Base-by-base conservation (phyloP, 2,113 vertebrate species). In the Centropristis striata region DNA sequence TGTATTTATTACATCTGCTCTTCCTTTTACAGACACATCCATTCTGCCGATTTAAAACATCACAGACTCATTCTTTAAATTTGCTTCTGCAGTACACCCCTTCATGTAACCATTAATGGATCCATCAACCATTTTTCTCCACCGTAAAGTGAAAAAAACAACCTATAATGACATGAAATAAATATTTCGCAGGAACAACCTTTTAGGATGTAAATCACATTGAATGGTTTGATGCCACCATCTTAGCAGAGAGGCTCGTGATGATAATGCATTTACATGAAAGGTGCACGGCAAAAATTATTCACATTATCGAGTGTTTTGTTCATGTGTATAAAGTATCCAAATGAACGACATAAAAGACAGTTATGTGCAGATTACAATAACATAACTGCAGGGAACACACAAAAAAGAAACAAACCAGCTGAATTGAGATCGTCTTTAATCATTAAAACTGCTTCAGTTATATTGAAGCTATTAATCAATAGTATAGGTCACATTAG, bases 41-140 rank as follows among this genome's bases (percentile, higher is more conserved):
- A 70, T 80, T 75, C 65, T 63, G 49, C 58, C 57, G 71, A 80
- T 86, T 77, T 71, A 73, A 83, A 58, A 47, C 3, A 0, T 61
- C 58, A 49, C 51, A 74, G 47, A 36, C 27, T 32, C 14, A n/a
- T 75, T 75, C 25, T 78, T 75, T 75, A 55, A 42, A 71, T 77
- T 53, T 59, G 36, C 61, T 49, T 57, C 20, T 32, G 41, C 28
- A 51, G 70, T 63, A 50, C 41, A 60, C n/a, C 46, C 49, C 39
- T 37, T 44, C 44, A 5, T 71, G 53, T 68, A 49, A 71, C 55
- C 58, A 50, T 16, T 64, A 66, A 51, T 75, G 50, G 69, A 72
- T 54, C 54, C 41, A 59, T 53, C 27, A 39, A 28, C 15, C 4
- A 57, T 51, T 42, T 51, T 42, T 18, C 12, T 32, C 55, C 39